Percentiles rank a stretch among this genome's conserved stretches.
These are phyloP conservation scores for Calephelis perditalis DNA, from an alignment of 2,888 invertebrate species.

Conservation along the genomic window DNA sequence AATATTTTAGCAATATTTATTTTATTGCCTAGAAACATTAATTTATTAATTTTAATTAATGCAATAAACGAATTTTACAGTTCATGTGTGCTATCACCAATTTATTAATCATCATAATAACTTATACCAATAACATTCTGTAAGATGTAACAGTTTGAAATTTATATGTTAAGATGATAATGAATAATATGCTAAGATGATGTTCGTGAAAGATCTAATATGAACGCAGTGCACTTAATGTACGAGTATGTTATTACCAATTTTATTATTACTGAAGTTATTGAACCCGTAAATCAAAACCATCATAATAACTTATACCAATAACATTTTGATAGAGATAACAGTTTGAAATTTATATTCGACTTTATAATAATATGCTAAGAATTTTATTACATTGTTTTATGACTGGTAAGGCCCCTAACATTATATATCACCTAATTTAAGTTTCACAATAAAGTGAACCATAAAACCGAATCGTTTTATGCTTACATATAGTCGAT, in stretches of 20 bases:
- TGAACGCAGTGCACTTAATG: no score
- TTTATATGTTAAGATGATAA: no score
- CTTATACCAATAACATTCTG: not conserved
- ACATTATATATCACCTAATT: constrained; percentile 28
- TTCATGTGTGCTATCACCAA: no score
- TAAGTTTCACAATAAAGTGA: constrained; percentile 17
- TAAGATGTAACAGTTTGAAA: not conserved
- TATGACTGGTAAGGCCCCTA: constrained; percentile 7
- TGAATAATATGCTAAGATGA: constrained; percentile 7
- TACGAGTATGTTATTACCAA: no score
- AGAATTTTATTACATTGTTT: constrained; percentile 8
- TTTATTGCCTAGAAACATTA: no score
- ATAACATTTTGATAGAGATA: not conserved
- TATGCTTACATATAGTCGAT: constrained; percentile 5
- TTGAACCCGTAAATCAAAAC: not conserved
- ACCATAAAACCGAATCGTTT: constrained; percentile 13
- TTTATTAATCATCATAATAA: not conserved
- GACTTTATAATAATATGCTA: constrained; percentile 10
- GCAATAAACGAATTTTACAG: no score
- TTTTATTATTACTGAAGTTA: no score
- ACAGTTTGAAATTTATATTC: constrained; percentile 5
- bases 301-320: constrained; percentile 5
- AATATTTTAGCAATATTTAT: no score
- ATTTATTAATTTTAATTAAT: no score
- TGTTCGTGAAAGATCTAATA: no score